Evolutionary conservation across 2,888 invertebrate species (phyloP).

Genomic region (Tiliacea aurago): DNA sequence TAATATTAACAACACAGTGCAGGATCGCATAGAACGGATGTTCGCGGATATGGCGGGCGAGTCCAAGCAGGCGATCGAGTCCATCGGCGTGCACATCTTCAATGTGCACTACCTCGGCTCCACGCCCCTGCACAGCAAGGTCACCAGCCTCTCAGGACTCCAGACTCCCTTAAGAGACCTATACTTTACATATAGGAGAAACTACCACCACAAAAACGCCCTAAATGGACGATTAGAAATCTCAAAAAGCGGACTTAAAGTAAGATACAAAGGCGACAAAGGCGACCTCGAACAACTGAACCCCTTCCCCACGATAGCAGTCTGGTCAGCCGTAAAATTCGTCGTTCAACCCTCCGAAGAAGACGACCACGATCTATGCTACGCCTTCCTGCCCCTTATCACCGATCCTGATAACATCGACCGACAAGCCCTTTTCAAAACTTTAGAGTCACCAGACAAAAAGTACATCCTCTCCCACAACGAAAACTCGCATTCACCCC

Average conservation of each 20-base stretch:
- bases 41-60: constrained; percentile 93
- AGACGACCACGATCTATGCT: constrained; percentile 89
- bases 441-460: constrained; percentile 88
- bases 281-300: constrained; percentile 93
- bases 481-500: constrained; percentile 94
- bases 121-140: constrained; percentile 94
- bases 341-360: constrained; percentile 92
- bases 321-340: constrained; percentile 97
- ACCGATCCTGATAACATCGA: constrained; percentile 95
- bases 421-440: constrained; percentile 92
- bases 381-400: constrained; percentile 96
- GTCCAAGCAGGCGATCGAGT: constrained; percentile 86
- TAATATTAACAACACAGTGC: constrained; percentile 92
- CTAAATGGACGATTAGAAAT: constrained; percentile 92
- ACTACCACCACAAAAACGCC: constrained; percentile 87
- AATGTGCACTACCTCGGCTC: constrained; percentile 96
- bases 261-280: constrained; percentile 92
- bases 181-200: constrained; percentile 92
- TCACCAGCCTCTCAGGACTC: constrained; percentile 95
- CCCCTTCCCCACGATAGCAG: constrained; percentile 97
- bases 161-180: constrained; percentile 95
- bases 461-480: constrained; percentile 90
- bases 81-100: constrained; percentile 91
- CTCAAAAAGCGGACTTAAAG: constrained; percentile 93
- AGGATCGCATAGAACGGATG: constrained; percentile 96